Conservation (phyloP, 2,888 invertebrate genomes). For the Tholera decimalis region DNA sequence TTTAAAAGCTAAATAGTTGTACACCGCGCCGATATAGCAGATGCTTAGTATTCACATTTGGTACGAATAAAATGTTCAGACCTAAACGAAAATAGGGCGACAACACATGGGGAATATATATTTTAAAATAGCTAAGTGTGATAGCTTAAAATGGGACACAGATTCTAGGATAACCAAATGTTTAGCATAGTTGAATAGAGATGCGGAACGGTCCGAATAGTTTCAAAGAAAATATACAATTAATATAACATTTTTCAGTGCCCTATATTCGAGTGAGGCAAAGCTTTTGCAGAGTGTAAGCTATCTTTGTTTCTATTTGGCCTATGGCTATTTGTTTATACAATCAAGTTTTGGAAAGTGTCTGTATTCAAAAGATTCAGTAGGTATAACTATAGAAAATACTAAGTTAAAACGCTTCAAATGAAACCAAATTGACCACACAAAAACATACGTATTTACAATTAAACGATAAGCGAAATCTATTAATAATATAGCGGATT, state of each 20-base stretch:
- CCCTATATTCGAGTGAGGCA: neutral
- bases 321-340: conserved; percentile 21
- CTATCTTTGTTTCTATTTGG: conserved; percentile 9
- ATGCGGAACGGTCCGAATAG: conserved; percentile 12
- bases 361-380: neutral
- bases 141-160: conserved; percentile 50
- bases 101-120: conserved; percentile 37
- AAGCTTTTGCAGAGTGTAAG: conserved; percentile 7
- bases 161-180: conserved; percentile 51
- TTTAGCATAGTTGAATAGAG: conserved; percentile 44
- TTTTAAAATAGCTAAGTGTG: conserved; percentile 52
- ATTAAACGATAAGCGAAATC: neutral
- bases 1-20: conserved; percentile 16
- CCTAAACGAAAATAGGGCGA: conserved; percentile 54
- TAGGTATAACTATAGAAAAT: neutral
- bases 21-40: conserved; percentile 31
- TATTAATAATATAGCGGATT: neutral
- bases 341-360: neutral
- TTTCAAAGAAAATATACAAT: conserved; percentile 6
- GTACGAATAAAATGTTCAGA: conserved; percentile 40
- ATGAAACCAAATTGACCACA: neutral
- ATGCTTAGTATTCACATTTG: conserved; percentile 35
- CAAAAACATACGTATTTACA: neutral
- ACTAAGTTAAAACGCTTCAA: neutral
- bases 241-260: conserved; percentile 11